phyloP scores from a whole-genome alignment of 2,797 vertebrate genomes.

The Gallinago nigripennis region DNA sequence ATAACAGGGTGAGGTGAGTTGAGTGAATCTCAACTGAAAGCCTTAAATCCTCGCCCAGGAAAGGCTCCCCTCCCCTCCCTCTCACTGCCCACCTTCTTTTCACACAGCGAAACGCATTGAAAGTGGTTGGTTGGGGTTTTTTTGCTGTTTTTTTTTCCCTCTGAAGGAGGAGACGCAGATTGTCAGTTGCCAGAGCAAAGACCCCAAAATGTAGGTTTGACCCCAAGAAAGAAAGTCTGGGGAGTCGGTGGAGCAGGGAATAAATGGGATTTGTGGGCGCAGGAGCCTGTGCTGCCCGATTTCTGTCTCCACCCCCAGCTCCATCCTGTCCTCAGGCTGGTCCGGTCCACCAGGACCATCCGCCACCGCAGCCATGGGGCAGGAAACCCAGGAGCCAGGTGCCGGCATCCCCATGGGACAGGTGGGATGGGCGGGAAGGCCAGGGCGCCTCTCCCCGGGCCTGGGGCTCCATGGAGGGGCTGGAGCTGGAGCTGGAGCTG shows the following conservation, averaged over 20 bases:
- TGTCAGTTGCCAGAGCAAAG: neutral
- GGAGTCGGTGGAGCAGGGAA: neutral
- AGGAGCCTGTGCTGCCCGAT: neutral
- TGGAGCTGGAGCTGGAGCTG: no score
- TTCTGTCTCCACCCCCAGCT: neutral
- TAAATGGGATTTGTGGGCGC: neutral
- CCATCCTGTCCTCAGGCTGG: neutral
- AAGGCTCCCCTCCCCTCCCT: neutral
- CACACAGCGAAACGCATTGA: fast-evolving
- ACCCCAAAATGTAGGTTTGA: neutral
- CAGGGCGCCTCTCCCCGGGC: fast-evolving
- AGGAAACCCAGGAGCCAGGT: neutral
- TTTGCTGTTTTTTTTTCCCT: neutral
- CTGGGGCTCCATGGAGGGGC: fast-evolving
- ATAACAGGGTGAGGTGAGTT: neutral
- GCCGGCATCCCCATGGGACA: neutral
- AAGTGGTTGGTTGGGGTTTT: no score
- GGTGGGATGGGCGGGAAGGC: fast-evolving
- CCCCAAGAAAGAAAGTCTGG: neutral
- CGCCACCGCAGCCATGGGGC: neutral
- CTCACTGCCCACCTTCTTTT: neutral
- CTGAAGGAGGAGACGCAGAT: neutral
- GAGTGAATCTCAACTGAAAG: neutral
- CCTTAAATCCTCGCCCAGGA: neutral
- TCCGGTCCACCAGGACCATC: neutral